A percentile compares a stretch with the other conserved stretches of the same genome.
These are phyloP conservation scores for Trachemys scripta DNA, from an alignment of 2,113 vertebrate genomes.

Conservation along the genomic window DNA sequence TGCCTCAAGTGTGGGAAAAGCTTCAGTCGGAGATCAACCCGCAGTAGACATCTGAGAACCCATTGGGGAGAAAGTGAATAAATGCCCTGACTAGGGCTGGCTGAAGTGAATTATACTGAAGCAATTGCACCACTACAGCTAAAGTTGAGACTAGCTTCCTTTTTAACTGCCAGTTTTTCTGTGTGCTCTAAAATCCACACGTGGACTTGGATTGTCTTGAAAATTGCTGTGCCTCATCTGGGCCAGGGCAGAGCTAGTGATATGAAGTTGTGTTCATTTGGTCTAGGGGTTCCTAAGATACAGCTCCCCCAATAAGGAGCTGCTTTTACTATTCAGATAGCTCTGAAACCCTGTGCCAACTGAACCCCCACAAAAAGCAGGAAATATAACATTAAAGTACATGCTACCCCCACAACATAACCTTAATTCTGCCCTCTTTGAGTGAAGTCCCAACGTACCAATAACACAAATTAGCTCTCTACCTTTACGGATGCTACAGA, in stretches of 20 bases:
- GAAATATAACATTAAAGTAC: background rate
- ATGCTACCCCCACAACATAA: background rate
- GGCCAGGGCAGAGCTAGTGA: background rate
- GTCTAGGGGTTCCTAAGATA: background rate
- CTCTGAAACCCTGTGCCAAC: background rate
- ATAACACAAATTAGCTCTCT: background rate
- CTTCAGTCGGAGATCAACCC: background rate
- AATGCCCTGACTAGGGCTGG: background rate
- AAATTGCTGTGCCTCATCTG: background rate
- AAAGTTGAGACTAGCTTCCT: background rate
- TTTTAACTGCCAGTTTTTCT: background rate
- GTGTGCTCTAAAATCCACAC: background rate
- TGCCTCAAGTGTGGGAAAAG: background rate
- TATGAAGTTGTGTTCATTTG: background rate
- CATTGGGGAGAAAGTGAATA: background rate
- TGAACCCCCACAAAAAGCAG: background rate
- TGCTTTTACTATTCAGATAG: background rate
- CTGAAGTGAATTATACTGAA: background rate
- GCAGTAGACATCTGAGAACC: background rate
- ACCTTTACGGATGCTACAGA: background rate
- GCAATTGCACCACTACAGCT: background rate
- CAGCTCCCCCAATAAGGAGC: background rate
- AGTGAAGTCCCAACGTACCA: too few species aligned
- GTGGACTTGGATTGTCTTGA: background rate
- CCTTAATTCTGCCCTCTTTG: background rate